A percentile compares a stretch with the other conserved stretches of the same genome.
Conservation (phyloP, 1,140 invertebrate genomes). For the Leptinotarsa undecemlineata region DNA sequence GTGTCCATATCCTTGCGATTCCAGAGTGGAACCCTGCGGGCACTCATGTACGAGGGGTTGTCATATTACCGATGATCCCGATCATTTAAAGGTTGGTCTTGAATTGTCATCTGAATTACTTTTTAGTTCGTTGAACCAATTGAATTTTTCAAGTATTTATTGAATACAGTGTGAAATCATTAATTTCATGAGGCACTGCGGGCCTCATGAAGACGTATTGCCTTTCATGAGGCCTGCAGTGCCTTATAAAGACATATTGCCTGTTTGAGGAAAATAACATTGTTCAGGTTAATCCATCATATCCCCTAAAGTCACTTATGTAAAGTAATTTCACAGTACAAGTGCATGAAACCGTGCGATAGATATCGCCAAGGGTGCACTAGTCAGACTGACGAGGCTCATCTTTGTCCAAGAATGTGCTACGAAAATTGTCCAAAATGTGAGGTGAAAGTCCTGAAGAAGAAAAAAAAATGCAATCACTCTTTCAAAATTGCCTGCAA, state of each 20-base stretch:
- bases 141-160: no score
- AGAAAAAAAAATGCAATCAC: slow-evolving; percentile 56
- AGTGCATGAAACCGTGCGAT: slow-evolving; percentile 57
- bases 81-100: slow-evolving; percentile 53
- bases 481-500: slow-evolving; percentile 53
- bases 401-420: slow-evolving; percentile 58
- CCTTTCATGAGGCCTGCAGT: no score
- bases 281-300: no score
- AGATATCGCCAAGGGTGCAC: slow-evolving; percentile 55
- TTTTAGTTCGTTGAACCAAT: no score
- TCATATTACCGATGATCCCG: slow-evolving; percentile 58
- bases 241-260: no score
- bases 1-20: slow-evolving; percentile 55
- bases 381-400: slow-evolving; percentile 43
- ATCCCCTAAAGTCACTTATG: no score
- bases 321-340: slow-evolving; percentile 55
- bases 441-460: slow-evolving; percentile 54
- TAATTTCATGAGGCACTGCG: no score
- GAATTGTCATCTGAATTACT: no score
- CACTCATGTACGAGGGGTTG: slow-evolving; percentile 57
- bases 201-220: no score
- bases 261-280: no score
- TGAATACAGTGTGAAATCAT: no score
- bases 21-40: slow-evolving; percentile 58
- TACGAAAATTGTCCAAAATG: slow-evolving; percentile 60